Base-by-base conservation (phyloP, 2,797 vertebrate species). In the Poeciliopsis paucimaculata region DNA sequence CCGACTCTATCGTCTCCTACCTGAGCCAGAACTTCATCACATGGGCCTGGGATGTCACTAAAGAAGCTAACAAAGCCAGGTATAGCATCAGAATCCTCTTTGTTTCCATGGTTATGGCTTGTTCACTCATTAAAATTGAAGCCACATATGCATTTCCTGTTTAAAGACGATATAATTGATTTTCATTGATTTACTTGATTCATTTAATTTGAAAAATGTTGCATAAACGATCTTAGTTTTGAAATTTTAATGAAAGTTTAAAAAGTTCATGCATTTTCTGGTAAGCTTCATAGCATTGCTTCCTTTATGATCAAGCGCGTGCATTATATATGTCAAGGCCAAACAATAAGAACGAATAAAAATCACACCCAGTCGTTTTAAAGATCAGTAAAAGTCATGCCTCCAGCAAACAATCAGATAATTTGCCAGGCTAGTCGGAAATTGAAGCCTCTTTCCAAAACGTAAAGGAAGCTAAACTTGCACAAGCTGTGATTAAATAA, bases 11-110 rank as follows among this genome's bases (percentile, higher is more conserved):
- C 88, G 98, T 99, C 87, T 98, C 98, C 76, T 99, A 99, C 87
- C 95, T 99, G 95, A 99, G 98, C 96, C 98, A 99, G 96, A 99
- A 99, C 96, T 99, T 98, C 96, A 99, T 99, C 93, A 99, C 98
- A 86, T 99, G 98, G 98, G 98, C 98, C 49, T 99, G 98, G 98
- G 98, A 99, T 76, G 96, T 99, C 95, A 98, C 98, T 95, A 98
- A 98, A 95, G 98, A 99, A 91, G 94, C 97, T 82, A 99, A 99
- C 93, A 97, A 98, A 97, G 98, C 98, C 95, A 98, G 98, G 98
- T 99, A 72, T 36, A 0, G 4, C 18, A 95, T 26, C 15, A 75
- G 10, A 15, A 28, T 1, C 41, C n/a, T 49, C 1, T 72, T 80
- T 75, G 28, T 39, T 66, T 43, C 5, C 49, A 43, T 31, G 16